phyloP scores from a whole-genome alignment of 1,140 invertebrate genomes.

The Trichogramma pretiosum region DNA sequence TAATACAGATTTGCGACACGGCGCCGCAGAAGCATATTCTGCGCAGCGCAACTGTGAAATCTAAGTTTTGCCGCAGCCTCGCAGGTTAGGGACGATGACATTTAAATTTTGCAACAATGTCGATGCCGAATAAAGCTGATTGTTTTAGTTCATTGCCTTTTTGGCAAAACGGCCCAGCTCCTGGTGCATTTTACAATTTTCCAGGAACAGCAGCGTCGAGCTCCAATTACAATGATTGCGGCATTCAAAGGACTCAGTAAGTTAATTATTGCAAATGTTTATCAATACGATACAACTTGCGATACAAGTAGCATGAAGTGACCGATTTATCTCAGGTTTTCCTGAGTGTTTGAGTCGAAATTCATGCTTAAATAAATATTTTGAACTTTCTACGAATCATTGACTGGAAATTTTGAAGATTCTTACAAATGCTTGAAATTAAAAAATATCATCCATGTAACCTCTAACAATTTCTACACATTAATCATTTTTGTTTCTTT shows the following conservation, averaged over 20 bases:
- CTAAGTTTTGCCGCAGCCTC: no score
- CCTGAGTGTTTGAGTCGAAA: neutral
- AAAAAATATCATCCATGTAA: neutral
- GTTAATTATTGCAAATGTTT: constrained; percentile 27
- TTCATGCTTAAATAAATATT: neutral
- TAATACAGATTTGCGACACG: no score
- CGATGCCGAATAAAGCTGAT: constrained; percentile 23
- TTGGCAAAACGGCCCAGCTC: constrained; percentile 65
- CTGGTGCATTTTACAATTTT: constrained; percentile 63
- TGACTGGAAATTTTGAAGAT: neutral
- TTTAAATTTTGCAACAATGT: constrained; percentile 28
- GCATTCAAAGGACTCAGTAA: constrained; percentile 56
- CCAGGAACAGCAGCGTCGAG: constrained; percentile 42
- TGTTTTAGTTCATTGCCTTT: constrained; percentile 40
- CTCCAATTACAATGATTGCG: constrained; percentile 36
- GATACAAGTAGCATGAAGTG: neutral
- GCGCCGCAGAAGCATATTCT: no score
- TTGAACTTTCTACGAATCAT: neutral
- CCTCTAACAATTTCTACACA: neutral
- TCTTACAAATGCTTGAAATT: neutral
- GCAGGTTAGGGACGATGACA: no score
- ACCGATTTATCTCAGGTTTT: neutral
- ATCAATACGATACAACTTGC: neutral
- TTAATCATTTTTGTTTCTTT: constrained; percentile 6
- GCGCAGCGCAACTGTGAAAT: no score